Evolutionary conservation across 2,888 invertebrate genomes (phyloP), one percentile per base, ranked within the genome.

Genomic region (Drosophila flavopinicola): DNA sequence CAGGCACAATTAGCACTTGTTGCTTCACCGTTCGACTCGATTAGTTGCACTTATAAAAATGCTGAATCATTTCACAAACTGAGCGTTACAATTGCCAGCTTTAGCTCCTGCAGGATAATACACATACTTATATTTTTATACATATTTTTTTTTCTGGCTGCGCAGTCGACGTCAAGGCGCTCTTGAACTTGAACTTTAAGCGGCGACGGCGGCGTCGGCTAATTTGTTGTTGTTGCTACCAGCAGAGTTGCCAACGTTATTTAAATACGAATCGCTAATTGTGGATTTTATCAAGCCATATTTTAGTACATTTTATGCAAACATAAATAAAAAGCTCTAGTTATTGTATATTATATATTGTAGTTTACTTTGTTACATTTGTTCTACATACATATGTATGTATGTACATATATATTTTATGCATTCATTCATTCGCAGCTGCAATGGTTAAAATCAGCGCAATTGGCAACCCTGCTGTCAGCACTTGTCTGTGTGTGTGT

Each of bases 121-220:
- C n/a, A n/a, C n/a, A n/a, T n/a, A n/a, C n/a, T n/a, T n/a, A n/a
- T n/a, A n/a, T n/a, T n/a, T n/a, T n/a, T n/a, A n/a, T n/a, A n/a
- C n/a, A n/a, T n/a, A n/a, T n/a, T n/a, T n/a, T n/a, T 42, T 17
- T 11, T 9, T 24, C 11, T 11, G 13, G 10, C 48, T 44, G 49
- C 37, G 30, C 54, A 39, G 61, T 49, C 45, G 47, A 17, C 35
- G 60, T 47, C 6, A 30, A 49, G 27, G 32, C 69, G 80, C 70
- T 70, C 80, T 86, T 88, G 87, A 88, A 88, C 88, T 88, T 88
- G 87, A 87, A 85, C 78, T 78, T 78, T 42, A 53, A 39, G 42
- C 39, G 32, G 13, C 48, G 27, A 20, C 15, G 39, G 42, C 56
- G 29, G n/a, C 11, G 20, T 3, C 20, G 45, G 52, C 56, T 52